Evolutionary conservation across 2,113 vertebrate genomes (phyloP), one percentile per base, ranked within the genome.

Genomic region (Rhea pennata): DNA sequence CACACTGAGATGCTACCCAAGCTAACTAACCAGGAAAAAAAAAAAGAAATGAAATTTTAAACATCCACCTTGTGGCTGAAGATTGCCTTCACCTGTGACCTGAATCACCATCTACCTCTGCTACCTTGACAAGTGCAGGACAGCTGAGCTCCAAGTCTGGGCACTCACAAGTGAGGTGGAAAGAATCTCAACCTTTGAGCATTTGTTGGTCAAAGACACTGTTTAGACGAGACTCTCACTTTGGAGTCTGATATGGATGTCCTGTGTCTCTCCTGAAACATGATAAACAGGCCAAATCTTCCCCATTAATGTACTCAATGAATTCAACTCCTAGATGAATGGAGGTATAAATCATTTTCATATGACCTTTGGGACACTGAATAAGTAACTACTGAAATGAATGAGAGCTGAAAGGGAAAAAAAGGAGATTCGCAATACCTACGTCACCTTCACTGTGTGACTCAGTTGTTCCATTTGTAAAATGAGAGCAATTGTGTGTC

Each of bases 21-120:
- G 10, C 6, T 58, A 58, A 40, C 2, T 5, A 62, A 67, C 2
- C 27, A 5, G 6, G 19, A 10, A 2, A 8, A 5, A 8, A 5
- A 50, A 26, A 39, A 9, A 29, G n/a, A 5, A 39, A 26, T 5
- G 1, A 19, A 51, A 20, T 1, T 86, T 75, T 26, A 71, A 71
- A 12, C 10, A 13, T 29, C 39, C 27, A 56, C 3, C 69, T 46
- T 73, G 7, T 58, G 24, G 5, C 14, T 88, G 24, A 88, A 90
- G 15, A 42, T 7, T 3, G 26, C 72, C 10, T 81, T 72, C 12
- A 48, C 7, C 56, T 83, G 16, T 17, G 33, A 29, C 9, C 59
- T 94, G 31, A 86, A 64, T 20, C 19, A 59, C 29, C 39, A 33
- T 77, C 20, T 67, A 71, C 50, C 21, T 69, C 36, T 85, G 31